A percentile compares a stretch with the other conserved stretches of the same genome.
Conservation (phyloP, 30 jellyfish, hydroid and myxozoan species). For the Hydra vulgaris region DNA sequence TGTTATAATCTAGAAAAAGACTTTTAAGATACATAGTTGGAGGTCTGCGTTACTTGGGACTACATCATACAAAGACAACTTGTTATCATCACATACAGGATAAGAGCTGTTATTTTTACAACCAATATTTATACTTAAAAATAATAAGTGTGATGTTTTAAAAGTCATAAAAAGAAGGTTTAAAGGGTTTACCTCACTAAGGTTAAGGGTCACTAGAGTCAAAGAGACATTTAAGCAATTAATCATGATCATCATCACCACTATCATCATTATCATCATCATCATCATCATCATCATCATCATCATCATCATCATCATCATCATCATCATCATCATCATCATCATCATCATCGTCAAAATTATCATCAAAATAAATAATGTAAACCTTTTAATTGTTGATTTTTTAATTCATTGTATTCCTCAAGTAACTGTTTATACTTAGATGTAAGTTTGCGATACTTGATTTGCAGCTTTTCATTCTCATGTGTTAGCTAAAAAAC, state of each 20-base stretch:
- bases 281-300: constrained; percentile 33
- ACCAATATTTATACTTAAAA: no score
- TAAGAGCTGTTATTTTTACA: no score
- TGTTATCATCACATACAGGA: no score
- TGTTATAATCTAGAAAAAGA: no score
- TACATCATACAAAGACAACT: no score
- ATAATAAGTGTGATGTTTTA: no score
- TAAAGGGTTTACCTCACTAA: neutral
- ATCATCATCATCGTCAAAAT: constrained; percentile 25
- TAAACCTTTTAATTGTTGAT: no score
- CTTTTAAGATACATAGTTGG: no score
- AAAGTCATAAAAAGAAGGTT: no score
- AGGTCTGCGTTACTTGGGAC: no score
- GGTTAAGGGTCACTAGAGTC: neutral
- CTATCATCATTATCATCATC: constrained; percentile 17
- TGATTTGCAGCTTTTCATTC: constrained; percentile 43
- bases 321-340: constrained; percentile 34
- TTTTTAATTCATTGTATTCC: constrained; percentile 32
- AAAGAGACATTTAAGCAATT: neutral
- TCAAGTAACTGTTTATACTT: constrained; percentile 40
- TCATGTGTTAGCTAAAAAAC: constrained; percentile 30
- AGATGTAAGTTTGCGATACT: constrained; percentile 40
- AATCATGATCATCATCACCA: neutral
- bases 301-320: constrained; percentile 34
- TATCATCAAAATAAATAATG: no score